Evolutionary conservation across 2,888 invertebrate species (phyloP), one percentile per base, ranked within the genome.

Genomic region (Lacanobia oleracea): DNA sequence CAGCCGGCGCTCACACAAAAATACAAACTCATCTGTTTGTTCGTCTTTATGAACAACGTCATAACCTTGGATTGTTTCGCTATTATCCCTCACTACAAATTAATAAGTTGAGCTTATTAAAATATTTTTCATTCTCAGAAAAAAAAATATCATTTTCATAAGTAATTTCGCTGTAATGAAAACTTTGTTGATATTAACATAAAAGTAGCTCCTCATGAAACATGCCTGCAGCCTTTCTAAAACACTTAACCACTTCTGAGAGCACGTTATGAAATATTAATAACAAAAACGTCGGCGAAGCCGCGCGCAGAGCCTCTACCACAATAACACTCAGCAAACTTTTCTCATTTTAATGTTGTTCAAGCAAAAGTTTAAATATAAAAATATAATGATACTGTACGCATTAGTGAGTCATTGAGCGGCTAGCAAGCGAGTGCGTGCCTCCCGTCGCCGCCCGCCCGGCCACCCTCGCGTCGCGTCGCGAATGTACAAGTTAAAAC

Each of bases 391-490:
- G 94, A 94, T 94, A 93, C 92, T 91, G 93, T 93, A 94, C 94
- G 94, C 95, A 95, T 95, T 95, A 95, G 95, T 95, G 95, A 95
- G 91, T 95, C 95, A 94, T 94, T 93, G 94, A 93, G 93, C 91
- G 92, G 92, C 72, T 79, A 72, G 93, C 94, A 94, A 93, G 94
- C 93, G 59, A 59, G 94, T 67, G 83, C 94, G 94, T 93, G 94
- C 93, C 65, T 43, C 66, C 23, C 18, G 61, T 3, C 56, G 40
- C 40, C 60, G 61, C 62, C 63, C 16, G 94, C 90, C 88, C 83
- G 89, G 91, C 93, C 93, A 91, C 93, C 95, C 93, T 94, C 92
- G 88, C 91, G 87, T 18, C 33, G 18, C 56, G 59, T 92, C 92
- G 93, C 94, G 91, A 94, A 93, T 93, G 93, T 94, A 95, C 92